phyloP scores from a whole-genome alignment of 92 coral and sea anemone genomes.

The Paramuricea clavata region DNA sequence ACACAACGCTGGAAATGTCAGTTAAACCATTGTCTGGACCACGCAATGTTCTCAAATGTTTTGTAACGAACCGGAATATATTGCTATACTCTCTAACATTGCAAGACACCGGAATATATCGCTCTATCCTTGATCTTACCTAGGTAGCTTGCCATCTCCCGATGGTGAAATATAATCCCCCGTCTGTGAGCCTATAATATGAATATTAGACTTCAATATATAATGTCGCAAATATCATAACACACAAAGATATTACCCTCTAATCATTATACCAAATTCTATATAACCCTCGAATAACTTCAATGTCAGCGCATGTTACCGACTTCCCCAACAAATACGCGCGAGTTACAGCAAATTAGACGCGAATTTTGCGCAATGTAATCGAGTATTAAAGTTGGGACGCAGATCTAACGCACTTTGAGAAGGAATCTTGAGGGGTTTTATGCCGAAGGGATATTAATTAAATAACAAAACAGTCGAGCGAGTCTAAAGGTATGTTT shows the following conservation, averaged over 20 bases:
- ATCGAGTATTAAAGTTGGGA: neutral
- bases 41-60: neutral
- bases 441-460: constrained; percentile 34
- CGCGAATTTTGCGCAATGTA: neutral
- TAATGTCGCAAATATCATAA: neutral
- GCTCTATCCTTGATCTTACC: neutral
- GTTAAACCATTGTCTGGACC: constrained; percentile 7
- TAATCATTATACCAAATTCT: constrained; percentile 11
- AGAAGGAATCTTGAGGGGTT: neutral
- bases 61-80: neutral
- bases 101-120: neutral
- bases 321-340: neutral
- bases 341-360: neutral
- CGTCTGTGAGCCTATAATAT: constrained; percentile 17
- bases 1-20: neutral
- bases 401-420: neutral
- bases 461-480: constrained; percentile 50
- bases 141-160: constrained; percentile 8
- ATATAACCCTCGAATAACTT: neutral
- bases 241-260: neutral
- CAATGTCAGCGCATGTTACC: neutral
- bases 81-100: neutral
- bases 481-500: constrained; percentile 32
- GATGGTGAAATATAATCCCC: constrained; percentile 26
- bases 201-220: neutral